Conservation (phyloP, 2,113 vertebrate genomes). For the Oncorhynchus clarkii region DNA sequence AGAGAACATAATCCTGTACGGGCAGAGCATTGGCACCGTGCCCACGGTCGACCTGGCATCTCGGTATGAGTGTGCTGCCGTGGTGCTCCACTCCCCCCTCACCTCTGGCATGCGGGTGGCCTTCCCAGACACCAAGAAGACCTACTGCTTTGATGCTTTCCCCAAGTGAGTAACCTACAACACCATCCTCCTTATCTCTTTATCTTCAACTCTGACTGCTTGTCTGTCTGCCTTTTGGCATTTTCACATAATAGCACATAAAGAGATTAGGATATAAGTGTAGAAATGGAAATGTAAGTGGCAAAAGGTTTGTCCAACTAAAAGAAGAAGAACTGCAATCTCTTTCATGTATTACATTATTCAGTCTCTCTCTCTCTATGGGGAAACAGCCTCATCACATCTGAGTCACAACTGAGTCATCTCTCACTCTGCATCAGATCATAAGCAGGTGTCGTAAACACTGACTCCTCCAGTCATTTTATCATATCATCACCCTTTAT, state of each 20-base stretch:
- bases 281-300: neutral
- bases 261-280: neutral
- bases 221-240: constrained; percentile 14
- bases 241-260: constrained; percentile 32
- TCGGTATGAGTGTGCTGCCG: constrained; percentile 92
- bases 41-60: constrained; percentile 93
- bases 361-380: neutral
- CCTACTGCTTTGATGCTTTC: constrained; percentile 96
- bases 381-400: too few species aligned
- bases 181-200: too few species aligned
- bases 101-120: constrained; percentile 96
- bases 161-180: constrained; percentile 82
- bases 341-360: neutral
- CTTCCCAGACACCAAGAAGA: constrained; percentile 96
- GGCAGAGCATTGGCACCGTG: constrained; percentile 94
- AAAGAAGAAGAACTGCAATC: neutral
- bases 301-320: neutral
- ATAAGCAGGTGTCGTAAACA: neutral
- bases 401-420: neutral
- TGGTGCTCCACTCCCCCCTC: constrained; percentile 91
- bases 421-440: neutral
- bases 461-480: neutral
- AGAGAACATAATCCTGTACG: constrained; percentile 92
- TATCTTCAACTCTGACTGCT: too few species aligned
- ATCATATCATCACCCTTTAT: neutral